These are phyloP conservation scores for Erynnis tages DNA, from an alignment of 2,888 invertebrate genomes.

Conservation along the genomic window DNA sequence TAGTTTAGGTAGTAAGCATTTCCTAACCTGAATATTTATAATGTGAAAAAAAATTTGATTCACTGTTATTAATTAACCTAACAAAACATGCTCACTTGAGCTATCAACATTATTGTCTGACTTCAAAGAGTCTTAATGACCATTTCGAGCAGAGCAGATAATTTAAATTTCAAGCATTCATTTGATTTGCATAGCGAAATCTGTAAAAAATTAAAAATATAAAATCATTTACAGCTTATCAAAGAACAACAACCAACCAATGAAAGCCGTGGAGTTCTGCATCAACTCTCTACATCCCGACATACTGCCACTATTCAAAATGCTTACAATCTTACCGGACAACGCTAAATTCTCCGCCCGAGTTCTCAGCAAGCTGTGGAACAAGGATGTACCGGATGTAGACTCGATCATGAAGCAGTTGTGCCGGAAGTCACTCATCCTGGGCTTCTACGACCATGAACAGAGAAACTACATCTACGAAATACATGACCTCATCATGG, in stretches of 20 bases:
- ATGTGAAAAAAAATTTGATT: too few species aligned
- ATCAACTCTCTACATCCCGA: slow-evolving; percentile 79
- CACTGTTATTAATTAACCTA: too few species aligned
- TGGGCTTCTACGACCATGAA: slow-evolving; percentile 82
- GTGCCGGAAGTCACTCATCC: slow-evolving; percentile 84
- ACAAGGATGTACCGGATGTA: slow-evolving; percentile 66
- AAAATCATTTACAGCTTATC: slow-evolving; percentile 56
- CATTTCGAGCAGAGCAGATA: too few species aligned
- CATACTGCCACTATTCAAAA: slow-evolving; percentile 78
- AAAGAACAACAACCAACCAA: slow-evolving; percentile 59
- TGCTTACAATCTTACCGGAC: slow-evolving; percentile 85
- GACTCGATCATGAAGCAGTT: slow-evolving; percentile 84
- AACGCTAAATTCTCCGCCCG: slow-evolving; percentile 85
- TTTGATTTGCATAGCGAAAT: too few species aligned
- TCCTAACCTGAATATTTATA: too few species aligned
- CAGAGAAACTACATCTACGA: slow-evolving; percentile 85
- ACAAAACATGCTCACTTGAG: too few species aligned
- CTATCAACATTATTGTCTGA: too few species aligned
- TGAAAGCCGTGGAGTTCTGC: slow-evolving; percentile 82
- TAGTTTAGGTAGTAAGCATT: too few species aligned
- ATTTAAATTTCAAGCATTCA: too few species aligned
- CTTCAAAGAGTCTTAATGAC: too few species aligned
- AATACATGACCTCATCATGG: slow-evolving; percentile 85
- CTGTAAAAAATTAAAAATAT: too few species aligned
- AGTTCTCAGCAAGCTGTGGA: slow-evolving; percentile 73